Conservation (phyloP, 2,888 invertebrate genomes). For the Macrophya alboannulata region DNA sequence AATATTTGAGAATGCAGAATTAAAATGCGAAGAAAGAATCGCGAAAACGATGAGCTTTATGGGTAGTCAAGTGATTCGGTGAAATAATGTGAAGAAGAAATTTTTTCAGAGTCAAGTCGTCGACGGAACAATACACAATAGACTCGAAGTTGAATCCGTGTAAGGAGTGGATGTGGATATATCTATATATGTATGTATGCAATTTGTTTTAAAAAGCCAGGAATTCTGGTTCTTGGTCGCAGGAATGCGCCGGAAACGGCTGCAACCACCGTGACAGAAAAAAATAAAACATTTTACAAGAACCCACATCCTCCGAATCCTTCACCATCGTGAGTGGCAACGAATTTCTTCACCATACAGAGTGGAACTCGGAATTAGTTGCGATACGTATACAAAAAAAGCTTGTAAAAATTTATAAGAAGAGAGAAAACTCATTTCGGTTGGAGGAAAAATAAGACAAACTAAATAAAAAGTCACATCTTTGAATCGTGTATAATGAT, state of each 20-base stretch:
- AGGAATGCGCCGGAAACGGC: conserved; percentile 73
- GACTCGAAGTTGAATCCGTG: conserved; percentile 1
- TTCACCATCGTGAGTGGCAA: not conserved
- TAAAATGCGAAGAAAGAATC: not conserved
- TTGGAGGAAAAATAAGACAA: not conserved
- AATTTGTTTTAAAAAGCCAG: conserved; percentile 45
- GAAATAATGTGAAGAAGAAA: conserved; percentile 1
- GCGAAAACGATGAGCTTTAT: not conserved
- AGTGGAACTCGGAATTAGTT: conserved; percentile 23
- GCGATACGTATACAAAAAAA: not conserved
- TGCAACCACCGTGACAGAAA: conserved; percentile 74
- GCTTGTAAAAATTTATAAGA: not conserved
- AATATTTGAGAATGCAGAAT: not conserved
- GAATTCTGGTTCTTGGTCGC: conserved; percentile 54
- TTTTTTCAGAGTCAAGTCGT: not conserved
- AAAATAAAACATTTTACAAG: conserved; percentile 60
- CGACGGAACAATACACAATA: conserved; percentile 30
- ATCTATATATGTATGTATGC: conserved; percentile 16
- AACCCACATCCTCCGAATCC: conserved; percentile 45
- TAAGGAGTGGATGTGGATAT: not conserved
- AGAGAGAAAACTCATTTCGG: not conserved
- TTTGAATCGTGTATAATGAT: not conserved
- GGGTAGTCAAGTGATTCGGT: not conserved
- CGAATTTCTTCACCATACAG: not conserved
- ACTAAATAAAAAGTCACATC: not conserved